Conservation (phyloP, 2,797 vertebrate genomes). For the Myripristis murdjan region DNA sequence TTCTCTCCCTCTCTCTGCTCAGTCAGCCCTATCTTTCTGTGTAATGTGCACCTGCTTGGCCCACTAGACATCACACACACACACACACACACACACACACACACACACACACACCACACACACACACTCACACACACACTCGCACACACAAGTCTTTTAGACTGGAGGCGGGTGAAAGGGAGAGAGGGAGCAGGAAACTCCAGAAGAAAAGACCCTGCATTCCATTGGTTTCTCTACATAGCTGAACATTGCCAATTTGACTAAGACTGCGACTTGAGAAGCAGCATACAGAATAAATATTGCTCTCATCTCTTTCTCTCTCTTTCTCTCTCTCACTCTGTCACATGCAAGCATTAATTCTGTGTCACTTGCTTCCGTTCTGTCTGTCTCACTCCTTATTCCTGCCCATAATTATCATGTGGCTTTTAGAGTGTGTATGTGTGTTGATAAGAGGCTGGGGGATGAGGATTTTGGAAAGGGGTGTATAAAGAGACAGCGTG, state of each 20-base stretch:
- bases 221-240: constrained; percentile 28
- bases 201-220: constrained; percentile 25
- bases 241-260: constrained; percentile 10
- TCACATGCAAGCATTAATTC: neutral
- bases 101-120: constrained; percentile 28
- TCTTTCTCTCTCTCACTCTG: neutral
- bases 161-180: constrained; percentile 53
- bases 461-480: too few species aligned
- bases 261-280: constrained; percentile 3
- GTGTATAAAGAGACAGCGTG: neutral
- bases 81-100: constrained; percentile 26
- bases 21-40: constrained; percentile 69
- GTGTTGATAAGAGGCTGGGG: too few species aligned
- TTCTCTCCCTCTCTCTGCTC: constrained; percentile 55
- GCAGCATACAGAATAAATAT: constrained; percentile 2
- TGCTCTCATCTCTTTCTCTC: constrained; percentile 1
- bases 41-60: constrained; percentile 79
- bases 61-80: constrained; percentile 52
- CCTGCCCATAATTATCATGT: constrained; percentile 57
- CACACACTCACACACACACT: too few species aligned
- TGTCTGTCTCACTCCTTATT: constrained; percentile 22
- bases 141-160: too few species aligned
- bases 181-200: constrained; percentile 18
- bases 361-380: neutral
- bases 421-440: constrained; percentile 27